A percentile compares a stretch with the other conserved stretches of the same genome.
These are phyloP conservation scores for Drosophila gunungcola DNA, from an alignment of 1,140 invertebrate genomes.

Conservation along the genomic window DNA sequence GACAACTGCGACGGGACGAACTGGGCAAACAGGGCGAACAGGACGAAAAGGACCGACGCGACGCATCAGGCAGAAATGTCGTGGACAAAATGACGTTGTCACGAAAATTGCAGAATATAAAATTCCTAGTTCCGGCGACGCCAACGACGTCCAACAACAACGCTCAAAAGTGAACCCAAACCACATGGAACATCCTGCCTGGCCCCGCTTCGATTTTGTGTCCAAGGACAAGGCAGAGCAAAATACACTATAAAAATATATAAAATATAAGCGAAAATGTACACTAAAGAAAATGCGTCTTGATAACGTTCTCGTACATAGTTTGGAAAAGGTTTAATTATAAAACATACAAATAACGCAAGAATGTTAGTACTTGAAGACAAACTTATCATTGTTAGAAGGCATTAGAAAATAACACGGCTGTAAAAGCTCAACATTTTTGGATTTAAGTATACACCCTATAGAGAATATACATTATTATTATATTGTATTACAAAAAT, in stretches of 20 bases:
- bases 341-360: no score
- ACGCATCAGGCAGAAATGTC: conserved; percentile 80
- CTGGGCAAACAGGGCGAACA: conserved; percentile 6
- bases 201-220: conserved; percentile 70
- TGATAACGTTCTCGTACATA: no score
- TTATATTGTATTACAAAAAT: not conserved
- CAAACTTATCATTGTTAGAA: no score
- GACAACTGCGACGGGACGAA: conserved; percentile 22
- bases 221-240: conserved; percentile 64
- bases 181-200: conserved; percentile 60
- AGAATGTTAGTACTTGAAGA: no score
- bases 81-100: conserved; percentile 84
- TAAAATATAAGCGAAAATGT: conserved; percentile 26
- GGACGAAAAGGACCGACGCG: conserved; percentile 37
- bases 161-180: conserved; percentile 39
- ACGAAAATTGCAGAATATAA: conserved; percentile 84
- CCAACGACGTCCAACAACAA: conserved; percentile 37
- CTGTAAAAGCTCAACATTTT: no score
- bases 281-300: not conserved
- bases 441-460: no score
- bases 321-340: no score
- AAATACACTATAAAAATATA: conserved; percentile 71
- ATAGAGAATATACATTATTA: no score
- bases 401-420: no score
- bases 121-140: conserved; percentile 80